Evolutionary conservation across 2,113 vertebrate genomes (phyloP).

Genomic region (Chlorodrepanis virens): DNA sequence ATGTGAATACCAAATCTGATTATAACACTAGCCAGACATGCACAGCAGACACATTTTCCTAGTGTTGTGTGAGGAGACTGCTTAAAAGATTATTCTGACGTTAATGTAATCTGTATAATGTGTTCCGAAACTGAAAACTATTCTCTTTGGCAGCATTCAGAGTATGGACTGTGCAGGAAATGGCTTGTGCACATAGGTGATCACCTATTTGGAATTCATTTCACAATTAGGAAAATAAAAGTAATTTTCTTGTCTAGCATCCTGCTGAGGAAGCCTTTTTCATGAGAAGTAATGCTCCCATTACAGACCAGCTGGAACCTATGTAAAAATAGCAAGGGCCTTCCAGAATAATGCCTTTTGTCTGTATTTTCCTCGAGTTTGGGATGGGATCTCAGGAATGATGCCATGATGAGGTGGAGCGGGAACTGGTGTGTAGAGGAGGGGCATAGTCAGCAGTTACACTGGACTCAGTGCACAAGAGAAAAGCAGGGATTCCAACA

Average conservation of each 20-base stretch:
- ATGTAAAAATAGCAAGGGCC: background rate
- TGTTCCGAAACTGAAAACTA: background rate
- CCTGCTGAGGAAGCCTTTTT: background rate
- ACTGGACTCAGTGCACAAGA: too few relatives aligned
- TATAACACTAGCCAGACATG: background rate
- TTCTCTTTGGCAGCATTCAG: background rate
- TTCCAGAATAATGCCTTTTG: background rate
- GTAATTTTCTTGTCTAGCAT: background rate
- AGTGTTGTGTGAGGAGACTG: background rate
- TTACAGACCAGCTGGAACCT: background rate
- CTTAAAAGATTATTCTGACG: background rate
- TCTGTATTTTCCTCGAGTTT: background rate
- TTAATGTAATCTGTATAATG: background rate
- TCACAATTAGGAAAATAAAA: background rate
- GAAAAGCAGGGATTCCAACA: background rate
- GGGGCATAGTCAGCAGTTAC: background rate
- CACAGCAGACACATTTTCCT: background rate
- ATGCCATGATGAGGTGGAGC: background rate
- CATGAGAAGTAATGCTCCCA: background rate
- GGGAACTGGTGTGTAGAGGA: background rate
- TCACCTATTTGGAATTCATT: background rate
- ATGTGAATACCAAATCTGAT: background rate
- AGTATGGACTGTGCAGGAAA: background rate
- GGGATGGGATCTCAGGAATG: background rate
- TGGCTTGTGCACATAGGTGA: background rate